Conservation (phyloP, 37 sponge, comb jelly and placozoan genomes). For the Chondrilla cf. caribensis region DNA sequence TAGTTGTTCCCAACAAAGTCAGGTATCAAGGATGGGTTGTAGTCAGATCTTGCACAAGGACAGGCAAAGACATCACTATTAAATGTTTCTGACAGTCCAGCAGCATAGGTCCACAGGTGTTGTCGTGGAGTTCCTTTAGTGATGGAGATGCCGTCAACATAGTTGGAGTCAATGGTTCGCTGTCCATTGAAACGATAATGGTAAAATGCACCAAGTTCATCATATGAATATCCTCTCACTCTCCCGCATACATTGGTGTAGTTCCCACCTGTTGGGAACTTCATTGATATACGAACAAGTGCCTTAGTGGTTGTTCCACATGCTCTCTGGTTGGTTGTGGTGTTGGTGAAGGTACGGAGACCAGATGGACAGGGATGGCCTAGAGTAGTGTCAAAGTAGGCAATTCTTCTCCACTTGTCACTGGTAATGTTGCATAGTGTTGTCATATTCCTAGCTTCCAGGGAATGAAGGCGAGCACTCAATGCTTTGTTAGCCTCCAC, state of each 20-base stretch:
- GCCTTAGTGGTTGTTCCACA: background rate
- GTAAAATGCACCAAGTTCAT: background rate
- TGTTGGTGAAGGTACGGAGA: background rate
- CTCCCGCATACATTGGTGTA: slow-evolving; percentile 1
- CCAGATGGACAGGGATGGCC: slow-evolving; percentile 5
- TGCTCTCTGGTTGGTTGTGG: background rate
- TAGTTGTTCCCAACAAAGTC: background rate
- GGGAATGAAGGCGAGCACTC: no score
- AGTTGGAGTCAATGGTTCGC: background rate
- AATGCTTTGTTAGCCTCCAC: no score
- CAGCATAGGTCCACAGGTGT: slow-evolving; percentile 19
- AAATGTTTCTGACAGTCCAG: background rate
- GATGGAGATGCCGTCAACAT: slow-evolving; percentile 9
- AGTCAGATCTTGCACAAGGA: background rate
- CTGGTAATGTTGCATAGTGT: no score
- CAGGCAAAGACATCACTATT: background rate
- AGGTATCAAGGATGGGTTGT: slow-evolving; percentile 9
- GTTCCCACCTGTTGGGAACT: background rate
- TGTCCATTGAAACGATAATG: background rate
- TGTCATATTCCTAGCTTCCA: no score
- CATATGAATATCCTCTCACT: background rate
- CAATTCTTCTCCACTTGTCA: background rate
- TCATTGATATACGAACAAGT: background rate
- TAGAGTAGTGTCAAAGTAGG: background rate
- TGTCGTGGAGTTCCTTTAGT: slow-evolving; percentile 6